phyloP scores from a whole-genome alignment of 2,797 vertebrate genomes.

The Rhynchotus rufescens region DNA sequence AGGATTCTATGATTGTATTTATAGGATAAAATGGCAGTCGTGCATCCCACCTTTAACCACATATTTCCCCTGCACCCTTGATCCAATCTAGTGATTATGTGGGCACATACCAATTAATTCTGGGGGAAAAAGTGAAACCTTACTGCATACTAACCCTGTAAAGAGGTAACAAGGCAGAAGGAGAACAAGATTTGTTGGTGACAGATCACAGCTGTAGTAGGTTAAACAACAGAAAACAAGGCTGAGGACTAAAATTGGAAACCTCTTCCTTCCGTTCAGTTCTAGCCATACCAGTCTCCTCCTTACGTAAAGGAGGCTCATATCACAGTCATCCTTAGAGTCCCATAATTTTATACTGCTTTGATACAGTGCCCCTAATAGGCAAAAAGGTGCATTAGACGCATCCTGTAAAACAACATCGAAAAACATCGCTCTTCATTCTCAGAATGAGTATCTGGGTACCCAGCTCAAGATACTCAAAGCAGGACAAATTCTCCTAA shows the following conservation, averaged over 20 bases:
- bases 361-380: accelerated
- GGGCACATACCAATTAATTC: neutral
- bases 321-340: neutral
- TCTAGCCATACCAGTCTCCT: neutral
- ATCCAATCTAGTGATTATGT: neutral
- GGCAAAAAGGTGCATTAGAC: neutral
- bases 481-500: neutral
- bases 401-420: neutral
- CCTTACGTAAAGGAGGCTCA: neutral
- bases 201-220: neutral
- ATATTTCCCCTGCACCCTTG: neutral
- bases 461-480: neutral
- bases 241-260: neutral
- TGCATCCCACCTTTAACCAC: neutral
- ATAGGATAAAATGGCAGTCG: neutral
- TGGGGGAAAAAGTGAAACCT: neutral
- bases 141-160: neutral
- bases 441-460: neutral
- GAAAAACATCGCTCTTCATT: neutral
- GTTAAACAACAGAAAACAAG: neutral
- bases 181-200: neutral
- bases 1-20: neutral
- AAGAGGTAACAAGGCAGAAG: neutral
- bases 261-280: neutral
- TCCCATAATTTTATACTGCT: neutral